Conservation (phyloP, 2,888 invertebrate species). For the Conistra vaccinii region DNA sequence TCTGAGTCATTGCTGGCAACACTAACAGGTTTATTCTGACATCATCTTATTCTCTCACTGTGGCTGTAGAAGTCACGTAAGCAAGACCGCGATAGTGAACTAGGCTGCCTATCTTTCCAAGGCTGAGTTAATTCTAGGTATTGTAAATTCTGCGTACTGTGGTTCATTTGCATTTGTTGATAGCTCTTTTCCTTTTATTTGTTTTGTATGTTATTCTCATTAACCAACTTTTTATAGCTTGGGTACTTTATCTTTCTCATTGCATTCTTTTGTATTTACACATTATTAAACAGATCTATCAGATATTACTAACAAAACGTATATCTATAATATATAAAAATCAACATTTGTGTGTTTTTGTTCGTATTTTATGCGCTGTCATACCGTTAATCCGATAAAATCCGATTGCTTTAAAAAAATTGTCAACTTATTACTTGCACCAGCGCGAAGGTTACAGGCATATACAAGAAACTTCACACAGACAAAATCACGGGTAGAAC, state of each 20-base stretch:
- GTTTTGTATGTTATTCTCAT: neutral
- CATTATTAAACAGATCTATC: neutral
- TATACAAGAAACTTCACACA: too few relatives aligned
- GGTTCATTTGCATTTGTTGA: conserved; percentile 38
- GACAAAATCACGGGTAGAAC: too few relatives aligned
- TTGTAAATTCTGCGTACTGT: conserved; percentile 25
- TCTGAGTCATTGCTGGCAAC: conserved; percentile 49
- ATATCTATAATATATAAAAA: neutral
- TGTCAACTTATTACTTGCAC: too few relatives aligned
- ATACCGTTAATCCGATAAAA: too few relatives aligned
- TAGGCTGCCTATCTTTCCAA: conserved; percentile 29
- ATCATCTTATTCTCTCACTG: conserved; percentile 51
- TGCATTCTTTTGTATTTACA: neutral
- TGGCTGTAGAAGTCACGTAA: conserved; percentile 38
- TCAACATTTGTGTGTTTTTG: too few relatives aligned
- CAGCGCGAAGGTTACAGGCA: too few relatives aligned
- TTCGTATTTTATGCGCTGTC: too few relatives aligned
- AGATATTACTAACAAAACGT: neutral
- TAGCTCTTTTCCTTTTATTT: conserved; percentile 19
- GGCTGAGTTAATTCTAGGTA: conserved; percentile 37
- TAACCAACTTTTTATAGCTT: neutral
- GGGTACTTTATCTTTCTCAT: neutral
- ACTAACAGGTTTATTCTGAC: conserved; percentile 64
- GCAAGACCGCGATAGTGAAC: conserved; percentile 37
- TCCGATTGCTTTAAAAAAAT: too few relatives aligned